A percentile compares a stretch with the other conserved stretches of the same genome.
phyloP scores from a whole-genome alignment of 2,113 vertebrate species.

The Guaruba guarouba region DNA sequence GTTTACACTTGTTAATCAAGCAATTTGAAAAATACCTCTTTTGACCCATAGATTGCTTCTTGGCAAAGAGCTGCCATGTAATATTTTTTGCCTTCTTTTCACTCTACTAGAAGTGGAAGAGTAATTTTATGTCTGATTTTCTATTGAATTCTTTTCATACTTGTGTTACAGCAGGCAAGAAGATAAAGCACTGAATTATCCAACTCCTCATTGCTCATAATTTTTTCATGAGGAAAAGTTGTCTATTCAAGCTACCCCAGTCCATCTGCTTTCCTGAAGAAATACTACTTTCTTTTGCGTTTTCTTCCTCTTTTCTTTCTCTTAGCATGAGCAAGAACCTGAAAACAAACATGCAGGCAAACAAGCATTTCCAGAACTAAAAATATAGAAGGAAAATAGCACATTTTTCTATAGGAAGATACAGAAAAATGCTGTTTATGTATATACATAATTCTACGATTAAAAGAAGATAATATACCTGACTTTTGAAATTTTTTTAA shows the following conservation, averaged over 20 bases:
- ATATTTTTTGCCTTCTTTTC: background rate
- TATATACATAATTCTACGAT: background rate
- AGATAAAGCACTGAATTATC: conserved; percentile 8
- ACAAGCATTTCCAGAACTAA: background rate
- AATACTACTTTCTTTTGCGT: background rate
- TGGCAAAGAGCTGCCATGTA: background rate
- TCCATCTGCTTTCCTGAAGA: background rate
- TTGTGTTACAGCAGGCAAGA: conserved; percentile 7
- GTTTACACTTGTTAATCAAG: background rate
- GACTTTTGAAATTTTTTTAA: background rate
- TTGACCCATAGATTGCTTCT: conserved; percentile 10
- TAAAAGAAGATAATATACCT: background rate
- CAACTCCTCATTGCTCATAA: background rate
- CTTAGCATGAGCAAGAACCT: background rate
- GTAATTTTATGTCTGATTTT: conserved; percentile 54
- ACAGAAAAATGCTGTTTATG: background rate
- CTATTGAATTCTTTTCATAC: conserved; percentile 37
- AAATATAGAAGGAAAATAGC: background rate
- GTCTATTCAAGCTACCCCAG: background rate
- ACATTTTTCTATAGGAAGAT: background rate
- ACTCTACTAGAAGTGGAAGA: background rate
- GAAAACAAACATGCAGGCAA: background rate
- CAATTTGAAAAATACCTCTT: conserved; percentile 12
- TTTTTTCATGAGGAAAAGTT: conserved; percentile 5
- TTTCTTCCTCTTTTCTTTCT: background rate